Evolutionary conservation across 2,113 vertebrate genomes (phyloP).

Genomic region (Cyanocitta stelleri): DNA sequence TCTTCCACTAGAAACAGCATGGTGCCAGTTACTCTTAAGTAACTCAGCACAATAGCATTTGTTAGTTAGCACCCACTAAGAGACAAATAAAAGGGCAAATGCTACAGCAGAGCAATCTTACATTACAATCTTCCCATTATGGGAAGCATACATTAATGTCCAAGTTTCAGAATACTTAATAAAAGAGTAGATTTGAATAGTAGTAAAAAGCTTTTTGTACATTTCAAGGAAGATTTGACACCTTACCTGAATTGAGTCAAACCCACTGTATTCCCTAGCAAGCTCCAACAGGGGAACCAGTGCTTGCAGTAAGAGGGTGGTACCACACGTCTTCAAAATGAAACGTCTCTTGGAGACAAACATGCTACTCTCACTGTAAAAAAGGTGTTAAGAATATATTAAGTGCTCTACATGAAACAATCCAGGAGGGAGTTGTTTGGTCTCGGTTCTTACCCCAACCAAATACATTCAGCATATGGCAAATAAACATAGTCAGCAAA

Average conservation of each 20-base stretch:
- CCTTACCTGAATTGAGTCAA: conserved; percentile 93
- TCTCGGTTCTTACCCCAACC: not conserved
- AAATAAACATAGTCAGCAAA: not conserved
- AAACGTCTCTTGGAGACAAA: conserved; percentile 99
- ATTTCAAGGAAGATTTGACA: not conserved
- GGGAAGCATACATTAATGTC: not conserved
- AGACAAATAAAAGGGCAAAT: not conserved
- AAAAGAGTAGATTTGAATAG: not conserved
- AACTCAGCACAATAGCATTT: not conserved
- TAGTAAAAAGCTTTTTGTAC: not conserved
- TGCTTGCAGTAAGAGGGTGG: conserved; percentile 99
- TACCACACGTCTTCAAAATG: conserved; percentile 99
- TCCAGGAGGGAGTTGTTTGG: not conserved
- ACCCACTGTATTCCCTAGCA: conserved; percentile 96
- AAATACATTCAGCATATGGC: not conserved
- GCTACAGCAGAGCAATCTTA: not conserved
- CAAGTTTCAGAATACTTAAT: not conserved
- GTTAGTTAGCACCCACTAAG: not conserved
- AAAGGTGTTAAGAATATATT: not conserved
- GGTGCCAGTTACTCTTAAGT: not conserved
- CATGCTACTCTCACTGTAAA: conserved; percentile 99
- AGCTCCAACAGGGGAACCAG: conserved; percentile 99
- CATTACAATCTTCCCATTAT: not conserved
- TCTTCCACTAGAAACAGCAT: not conserved
- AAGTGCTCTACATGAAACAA: not conserved